Base-by-base conservation (phyloP, 2,797 vertebrate species). In the Furcifer pardalis region DNA sequence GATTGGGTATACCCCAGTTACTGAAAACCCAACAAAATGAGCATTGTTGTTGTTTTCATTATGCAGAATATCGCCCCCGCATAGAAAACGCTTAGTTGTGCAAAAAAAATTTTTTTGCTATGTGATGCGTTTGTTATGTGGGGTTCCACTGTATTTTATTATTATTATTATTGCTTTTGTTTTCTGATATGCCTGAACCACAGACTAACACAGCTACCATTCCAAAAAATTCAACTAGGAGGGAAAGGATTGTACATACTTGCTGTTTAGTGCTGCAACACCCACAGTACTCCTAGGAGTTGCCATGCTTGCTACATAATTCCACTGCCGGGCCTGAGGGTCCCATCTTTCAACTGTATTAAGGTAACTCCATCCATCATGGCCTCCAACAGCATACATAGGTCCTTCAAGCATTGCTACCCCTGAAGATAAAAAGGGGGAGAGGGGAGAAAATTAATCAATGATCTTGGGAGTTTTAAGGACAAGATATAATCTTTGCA, bases 321-420 rank as follows among this genome's bases (percentile, higher is more conserved):
- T 99, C 99, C 98, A 99, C 91, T 99, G 98, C 71, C 97, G 96
- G 27, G 98, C 98, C 91, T 99, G 98, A 0, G 98, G 98, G 91
- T 99, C 98, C 98, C 98, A 99, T 90, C 99, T 96, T 86, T 99
- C 99, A 88, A 99, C 98, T 0, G 98, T 99, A 92, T 99, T 99
- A 66, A 99, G 96, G 92, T 99, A 99, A 89, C 98, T 99, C 98
- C 98, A 99, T 81, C 99, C 99, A 27, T 99, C 98, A 4, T 99
- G 99, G 72, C 98, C 99, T 27, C 98, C 99, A 1, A 99, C 97
- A 0, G 99, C 98, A 84, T 99, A 99, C 99, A 99, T 99, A 2
- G 99, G 99, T 23, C 99, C 99, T 96, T 99, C 98, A 32, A 99
- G 96, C 92, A 98, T 98, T 59, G 98, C 97, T 40, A 99, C 98